These are phyloP conservation scores for Limnephilus marmoratus DNA, from an alignment of 2,888 invertebrate species.

Conservation along the genomic window DNA sequence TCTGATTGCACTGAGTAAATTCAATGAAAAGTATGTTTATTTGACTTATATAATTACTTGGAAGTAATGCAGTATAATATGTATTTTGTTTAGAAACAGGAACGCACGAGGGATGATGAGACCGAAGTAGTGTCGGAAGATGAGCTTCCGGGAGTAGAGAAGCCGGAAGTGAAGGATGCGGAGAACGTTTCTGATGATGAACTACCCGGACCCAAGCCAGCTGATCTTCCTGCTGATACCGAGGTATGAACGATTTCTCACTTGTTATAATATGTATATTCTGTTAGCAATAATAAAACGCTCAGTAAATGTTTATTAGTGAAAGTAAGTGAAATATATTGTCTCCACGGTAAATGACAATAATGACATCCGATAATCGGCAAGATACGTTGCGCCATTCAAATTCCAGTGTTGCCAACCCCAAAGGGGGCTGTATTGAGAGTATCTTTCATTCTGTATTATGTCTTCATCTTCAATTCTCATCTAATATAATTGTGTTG, in stretches of 20 bases:
- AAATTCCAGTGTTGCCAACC: no score
- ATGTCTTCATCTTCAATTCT: no score
- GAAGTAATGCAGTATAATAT: background rate
- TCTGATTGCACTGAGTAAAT: conserved; percentile 55
- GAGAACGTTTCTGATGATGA: conserved; percentile 90
- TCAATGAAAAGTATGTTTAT: background rate
- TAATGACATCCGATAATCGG: no score
- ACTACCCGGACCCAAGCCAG: conserved; percentile 83
- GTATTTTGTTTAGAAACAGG: background rate
- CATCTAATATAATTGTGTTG: background rate
- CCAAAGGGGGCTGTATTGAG: no score
- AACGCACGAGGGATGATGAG: conserved; percentile 71
- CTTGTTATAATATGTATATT: background rate
- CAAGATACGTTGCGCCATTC: no score
- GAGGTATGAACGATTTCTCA: conserved; percentile 73
- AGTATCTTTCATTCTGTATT: no score
- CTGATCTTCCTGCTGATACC: conserved; percentile 84
- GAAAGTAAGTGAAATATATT: no score
- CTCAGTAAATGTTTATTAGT: no score
- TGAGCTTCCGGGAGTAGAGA: conserved; percentile 84
- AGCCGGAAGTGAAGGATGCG: conserved; percentile 88
- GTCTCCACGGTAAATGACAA: no score
- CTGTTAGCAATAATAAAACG: no score
- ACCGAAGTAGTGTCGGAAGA: conserved; percentile 92
- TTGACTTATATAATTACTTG: background rate